Base-by-base conservation (phyloP, 2,797 vertebrate genomes). In the Onychomys arenicola region DNA sequence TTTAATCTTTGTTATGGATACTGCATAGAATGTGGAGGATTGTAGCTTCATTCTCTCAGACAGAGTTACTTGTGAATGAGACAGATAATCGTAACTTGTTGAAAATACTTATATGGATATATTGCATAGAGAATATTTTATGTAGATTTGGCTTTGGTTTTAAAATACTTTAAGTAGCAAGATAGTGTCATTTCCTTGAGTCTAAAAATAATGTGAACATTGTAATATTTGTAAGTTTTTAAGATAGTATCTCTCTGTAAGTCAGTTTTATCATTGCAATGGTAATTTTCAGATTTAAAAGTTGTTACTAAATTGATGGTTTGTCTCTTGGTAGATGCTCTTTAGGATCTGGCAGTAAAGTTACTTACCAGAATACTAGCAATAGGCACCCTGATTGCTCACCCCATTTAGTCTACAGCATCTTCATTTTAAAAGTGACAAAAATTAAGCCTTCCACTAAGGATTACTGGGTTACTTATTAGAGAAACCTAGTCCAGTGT, bases 281-380 rank as follows among this genome's bases (percentile, higher is more conserved):
- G 67, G 17, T 90, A 43, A 52, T 92, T 94, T 93, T 90, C 57
- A 71, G 92, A 86, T 78, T 29, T 91, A 57, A 61, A 75, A 71
- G 32, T 75, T 61, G 14, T 73, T 75, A 40, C 25, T 55, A 32
- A 65, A 57, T n/a, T 67, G 43, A 69, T 49, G 61, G 61, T 55
- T 23, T 57, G 0, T 73, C 49, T 71, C 49, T 40, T 40, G 7
- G 69, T 73, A 92, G 82, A 9, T 89, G n/a, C n/a, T 59, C 87
- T 96, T 92, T 57, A 95, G 32, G 85, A 40, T 86, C 80, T n/a
- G 52, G 52, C 80, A 40, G 34, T 89, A 57, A 90, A 11, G 32
- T 92, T 78, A 63, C 77, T 29, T 57, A n/a, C 37, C 49, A 94
- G 55, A 59, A 71, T 78, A 75, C 9, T 55, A 57, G 37, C 11